Percentiles rank a stretch among this genome's conserved stretches.
These are phyloP conservation scores for Gnathonemus echidnorhynchus DNA, from an alignment of 2,113 vertebrate species.

Conservation along the genomic window DNA sequence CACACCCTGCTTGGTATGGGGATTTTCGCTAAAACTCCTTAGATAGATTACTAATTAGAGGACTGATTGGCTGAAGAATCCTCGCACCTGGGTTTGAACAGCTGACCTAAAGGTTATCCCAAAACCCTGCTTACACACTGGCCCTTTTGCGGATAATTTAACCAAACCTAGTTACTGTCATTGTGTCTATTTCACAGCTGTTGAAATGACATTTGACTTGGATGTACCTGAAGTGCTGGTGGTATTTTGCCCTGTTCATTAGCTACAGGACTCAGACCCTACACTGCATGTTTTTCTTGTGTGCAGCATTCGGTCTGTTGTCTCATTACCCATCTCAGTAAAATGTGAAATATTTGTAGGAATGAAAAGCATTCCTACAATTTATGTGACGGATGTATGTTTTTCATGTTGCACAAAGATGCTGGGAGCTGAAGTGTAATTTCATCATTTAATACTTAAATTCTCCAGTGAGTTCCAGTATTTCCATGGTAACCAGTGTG, in stretches of 20 bases:
- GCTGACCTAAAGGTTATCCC: neutral
- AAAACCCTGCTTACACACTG: neutral
- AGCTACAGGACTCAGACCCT: neutral
- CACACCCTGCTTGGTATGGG: neutral
- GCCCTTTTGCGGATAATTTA: constrained; percentile 10
- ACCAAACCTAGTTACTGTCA: constrained; percentile 35
- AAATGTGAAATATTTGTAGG: neutral
- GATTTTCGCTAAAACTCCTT: neutral
- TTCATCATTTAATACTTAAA: neutral
- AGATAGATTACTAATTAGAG: neutral
- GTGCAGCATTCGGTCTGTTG: neutral
- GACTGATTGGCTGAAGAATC: neutral
- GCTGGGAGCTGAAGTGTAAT: neutral
- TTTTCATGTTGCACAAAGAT: neutral
- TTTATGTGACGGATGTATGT: neutral
- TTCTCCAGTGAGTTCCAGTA: neutral
- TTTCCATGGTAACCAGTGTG: neutral
- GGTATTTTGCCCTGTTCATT: neutral
- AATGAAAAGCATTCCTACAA: neutral
- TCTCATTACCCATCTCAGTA: neutral
- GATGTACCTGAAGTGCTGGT: neutral
- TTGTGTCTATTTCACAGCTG: constrained; percentile 22
- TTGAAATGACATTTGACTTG: constrained; percentile 23
- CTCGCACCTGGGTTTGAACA: neutral
- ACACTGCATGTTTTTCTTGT: neutral